A percentile compares a stretch with the other conserved stretches of the same genome.
Conservation (phyloP, 2,797 vertebrate genomes). For the Girardinus metallicus region DNA sequence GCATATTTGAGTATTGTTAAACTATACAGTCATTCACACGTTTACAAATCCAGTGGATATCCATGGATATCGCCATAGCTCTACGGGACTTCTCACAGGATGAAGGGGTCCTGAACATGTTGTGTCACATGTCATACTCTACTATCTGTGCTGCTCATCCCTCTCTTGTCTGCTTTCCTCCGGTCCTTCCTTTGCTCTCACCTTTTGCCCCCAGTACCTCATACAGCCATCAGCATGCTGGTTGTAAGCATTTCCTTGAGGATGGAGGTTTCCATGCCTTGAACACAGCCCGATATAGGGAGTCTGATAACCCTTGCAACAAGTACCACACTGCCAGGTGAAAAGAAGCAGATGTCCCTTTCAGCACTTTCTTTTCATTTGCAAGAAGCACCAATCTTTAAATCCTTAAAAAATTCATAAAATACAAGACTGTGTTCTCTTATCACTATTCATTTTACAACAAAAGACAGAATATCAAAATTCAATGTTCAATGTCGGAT, state of each 20-base stretch:
- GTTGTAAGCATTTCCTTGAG: constrained; percentile 69
- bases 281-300: constrained; percentile 69
- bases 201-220: constrained; percentile 45
- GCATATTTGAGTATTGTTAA: neutral
- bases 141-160: constrained; percentile 42
- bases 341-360: constrained; percentile 80
- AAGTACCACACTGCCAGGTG: constrained; percentile 72
- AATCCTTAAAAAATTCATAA: neutral
- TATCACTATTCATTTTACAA: neutral
- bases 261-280: constrained; percentile 71
- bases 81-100: constrained; percentile 31
- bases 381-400: constrained; percentile 53
- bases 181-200: constrained; percentile 34
- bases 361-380: constrained; percentile 72
- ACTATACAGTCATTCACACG: neutral
- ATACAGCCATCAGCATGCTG: constrained; percentile 71
- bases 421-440: neutral
- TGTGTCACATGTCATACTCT: constrained; percentile 74
- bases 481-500: neutral
- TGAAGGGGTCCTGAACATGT: constrained; percentile 55
- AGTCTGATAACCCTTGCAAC: constrained; percentile 74
- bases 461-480: neutral
- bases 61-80: neutral
- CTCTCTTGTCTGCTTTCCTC: constrained; percentile 47
- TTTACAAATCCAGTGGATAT: neutral